Evolutionary conservation across 1,140 invertebrate genomes (phyloP).

Genomic region (Zaprionus taronus): DNA sequence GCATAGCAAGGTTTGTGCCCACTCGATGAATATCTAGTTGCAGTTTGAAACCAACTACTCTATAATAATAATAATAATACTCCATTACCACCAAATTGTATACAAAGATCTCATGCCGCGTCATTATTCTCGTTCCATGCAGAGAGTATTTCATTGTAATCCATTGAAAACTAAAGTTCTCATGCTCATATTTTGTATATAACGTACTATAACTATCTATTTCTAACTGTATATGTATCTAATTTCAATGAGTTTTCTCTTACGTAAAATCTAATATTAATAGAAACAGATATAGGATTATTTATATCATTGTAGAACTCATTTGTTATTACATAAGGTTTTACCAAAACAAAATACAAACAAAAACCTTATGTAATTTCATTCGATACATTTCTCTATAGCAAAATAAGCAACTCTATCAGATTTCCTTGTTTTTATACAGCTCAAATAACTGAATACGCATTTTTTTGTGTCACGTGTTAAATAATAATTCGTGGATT

Average conservation of each 20-base stretch:
- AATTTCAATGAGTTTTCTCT: too few relatives aligned
- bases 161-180: neutral
- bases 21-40: neutral
- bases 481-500: conserved; percentile 24
- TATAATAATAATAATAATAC: conserved; percentile 8
- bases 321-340: neutral
- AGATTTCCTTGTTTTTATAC: neutral
- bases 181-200: neutral
- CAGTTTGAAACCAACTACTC: neutral
- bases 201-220: neutral
- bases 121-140: neutral
- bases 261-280: too few relatives aligned
- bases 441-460: neutral
- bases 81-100: conserved; percentile 20
- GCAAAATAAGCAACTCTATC: neutral
- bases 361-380: neutral
- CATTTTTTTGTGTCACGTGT: conserved; percentile 4
- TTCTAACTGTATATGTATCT: neutral
- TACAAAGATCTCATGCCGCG: conserved; percentile 4
- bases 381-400: neutral
- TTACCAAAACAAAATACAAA: neutral
- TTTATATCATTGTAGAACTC: neutral
- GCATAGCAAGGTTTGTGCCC: conserved; percentile 80
- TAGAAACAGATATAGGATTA: neutral
- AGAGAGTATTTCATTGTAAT: neutral